Evolutionary conservation across 1,140 invertebrate species (phyloP), one percentile per base, ranked within the genome.

Genomic region (Lethrus apterus): DNA sequence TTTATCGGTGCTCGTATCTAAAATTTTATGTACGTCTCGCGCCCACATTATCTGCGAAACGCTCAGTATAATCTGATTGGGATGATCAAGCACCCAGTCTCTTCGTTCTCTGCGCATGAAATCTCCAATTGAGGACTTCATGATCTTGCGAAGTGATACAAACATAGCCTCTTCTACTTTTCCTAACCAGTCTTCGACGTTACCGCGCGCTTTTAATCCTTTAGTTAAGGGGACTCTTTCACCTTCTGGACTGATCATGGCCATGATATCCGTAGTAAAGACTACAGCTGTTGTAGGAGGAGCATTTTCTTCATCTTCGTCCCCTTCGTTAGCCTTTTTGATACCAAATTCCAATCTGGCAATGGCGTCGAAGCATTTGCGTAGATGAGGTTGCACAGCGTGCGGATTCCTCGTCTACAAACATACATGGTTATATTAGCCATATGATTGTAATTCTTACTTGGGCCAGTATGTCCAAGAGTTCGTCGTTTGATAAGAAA

Each of bases 401-500:
- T 86, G 80, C 0, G 89, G 86, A 66, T 91, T 88, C 49, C 84
- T 73, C 0, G 86, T 89, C 76, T 85, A 65, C 21, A 72, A 69
- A 41, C 67, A 46, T 9, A 18, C n/a, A n/a, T n/a, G n/a, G n/a
- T n/a, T n/a, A n/a, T n/a, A n/a, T n/a, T n/a, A n/a, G n/a, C n/a
- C 9, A 38, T 36, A 23, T 10, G 17, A 10, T 34, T 34, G 5
- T 34, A 7, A n/a, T 20, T 13, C 8, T 55, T 62, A 80, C 78
- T 72, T 92, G 88, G 26, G 89, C 87, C 34, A 96, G 71, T 57
- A 95, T 93, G 70, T 95, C 91, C 20, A 97, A 70, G 11, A 96
- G 69, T 62, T 95, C 92, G 55, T 93, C 90, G 67, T 96, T 95
- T 1, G 91, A 95, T 15, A 96, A 69, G 66, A 96, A 96, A 70